A percentile compares a stretch with the other conserved stretches of the same genome.
phyloP scores from a whole-genome alignment of 2,888 invertebrate genomes.

The Eupithecia insigniata region DNA sequence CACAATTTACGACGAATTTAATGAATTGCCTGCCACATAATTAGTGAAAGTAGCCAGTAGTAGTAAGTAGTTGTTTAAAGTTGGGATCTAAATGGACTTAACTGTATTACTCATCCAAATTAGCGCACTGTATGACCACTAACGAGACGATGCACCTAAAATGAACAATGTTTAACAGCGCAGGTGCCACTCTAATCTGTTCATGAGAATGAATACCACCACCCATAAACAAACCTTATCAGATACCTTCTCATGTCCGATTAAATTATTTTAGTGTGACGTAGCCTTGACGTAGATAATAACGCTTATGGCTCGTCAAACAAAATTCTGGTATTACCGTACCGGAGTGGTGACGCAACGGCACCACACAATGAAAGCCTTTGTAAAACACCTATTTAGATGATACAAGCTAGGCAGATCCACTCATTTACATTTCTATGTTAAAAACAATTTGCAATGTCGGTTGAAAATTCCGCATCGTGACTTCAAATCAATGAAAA shows the following conservation, averaged over 20 bases:
- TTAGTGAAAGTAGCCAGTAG: constrained; percentile 13
- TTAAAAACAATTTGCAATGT: constrained; percentile 5
- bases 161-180: not conserved
- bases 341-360: constrained; percentile 14
- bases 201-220: constrained; percentile 10
- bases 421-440: constrained; percentile 4
- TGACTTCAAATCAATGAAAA: constrained; percentile 11
- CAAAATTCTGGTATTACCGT: constrained; percentile 21
- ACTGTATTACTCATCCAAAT: constrained; percentile 24
- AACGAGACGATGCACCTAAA: constrained; percentile 9
- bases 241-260: constrained; percentile 33
- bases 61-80: no score
- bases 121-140: constrained; percentile 19
- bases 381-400: not conserved
- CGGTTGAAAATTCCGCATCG: not conserved
- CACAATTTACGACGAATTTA: not conserved
- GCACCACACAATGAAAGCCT: constrained; percentile 7
- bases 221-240: constrained; percentile 34
- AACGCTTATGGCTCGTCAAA: constrained; percentile 14
- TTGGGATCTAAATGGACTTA: constrained; percentile 15
- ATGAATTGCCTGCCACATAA: not conserved
- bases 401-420: not conserved
- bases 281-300: constrained; percentile 36
- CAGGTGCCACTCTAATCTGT: not conserved
- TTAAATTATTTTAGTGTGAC: constrained; percentile 40